A percentile compares a stretch with the other conserved stretches of the same genome.
Evolutionary conservation across 2,888 invertebrate species (phyloP).

Genomic region (Lochmaea crataegi): DNA sequence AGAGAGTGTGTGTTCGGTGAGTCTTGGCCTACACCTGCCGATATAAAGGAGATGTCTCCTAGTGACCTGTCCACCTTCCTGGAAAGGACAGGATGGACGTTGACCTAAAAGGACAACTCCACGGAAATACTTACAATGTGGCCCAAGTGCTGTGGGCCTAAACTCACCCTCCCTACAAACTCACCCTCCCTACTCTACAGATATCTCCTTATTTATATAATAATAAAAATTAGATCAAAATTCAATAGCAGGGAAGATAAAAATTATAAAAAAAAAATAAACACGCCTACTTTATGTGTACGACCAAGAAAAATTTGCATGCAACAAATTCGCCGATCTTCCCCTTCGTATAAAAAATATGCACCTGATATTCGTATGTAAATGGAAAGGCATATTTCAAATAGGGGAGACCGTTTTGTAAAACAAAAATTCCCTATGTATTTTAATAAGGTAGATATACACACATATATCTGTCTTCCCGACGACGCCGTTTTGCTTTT

Average conservation of each 20-base stretch:
- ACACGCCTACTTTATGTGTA: not conserved
- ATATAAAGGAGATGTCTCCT: too few species aligned
- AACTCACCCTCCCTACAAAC: too few species aligned
- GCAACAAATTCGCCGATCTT: slow-evolving; percentile 20
- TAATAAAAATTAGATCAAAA: too few species aligned
- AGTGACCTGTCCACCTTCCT: too few species aligned
- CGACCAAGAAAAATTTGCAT: slow-evolving; percentile 27
- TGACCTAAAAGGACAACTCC: too few species aligned
- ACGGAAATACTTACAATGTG: too few species aligned
- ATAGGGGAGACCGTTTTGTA: slow-evolving; percentile 34
- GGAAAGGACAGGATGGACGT: too few species aligned
- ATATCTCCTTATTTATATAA: too few species aligned
- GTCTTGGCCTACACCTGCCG: too few species aligned
- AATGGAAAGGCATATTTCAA: slow-evolving; percentile 34
- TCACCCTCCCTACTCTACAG: too few species aligned
- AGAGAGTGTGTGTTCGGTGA: too few species aligned
- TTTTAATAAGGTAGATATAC: slow-evolving; percentile 38
- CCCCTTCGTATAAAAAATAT: slow-evolving; percentile 34
- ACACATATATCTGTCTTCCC: slow-evolving; percentile 28
- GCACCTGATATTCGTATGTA: slow-evolving; percentile 40
- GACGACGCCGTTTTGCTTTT: slow-evolving; percentile 32
- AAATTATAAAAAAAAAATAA: not conserved
- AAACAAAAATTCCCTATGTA: slow-evolving; percentile 40
- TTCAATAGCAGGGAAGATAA: not conserved
- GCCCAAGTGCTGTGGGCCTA: too few species aligned